Percentiles rank a stretch among this genome's conserved stretches.
Conservation (phyloP, 2,888 invertebrate species). For the Coecobrya sp. region DNA sequence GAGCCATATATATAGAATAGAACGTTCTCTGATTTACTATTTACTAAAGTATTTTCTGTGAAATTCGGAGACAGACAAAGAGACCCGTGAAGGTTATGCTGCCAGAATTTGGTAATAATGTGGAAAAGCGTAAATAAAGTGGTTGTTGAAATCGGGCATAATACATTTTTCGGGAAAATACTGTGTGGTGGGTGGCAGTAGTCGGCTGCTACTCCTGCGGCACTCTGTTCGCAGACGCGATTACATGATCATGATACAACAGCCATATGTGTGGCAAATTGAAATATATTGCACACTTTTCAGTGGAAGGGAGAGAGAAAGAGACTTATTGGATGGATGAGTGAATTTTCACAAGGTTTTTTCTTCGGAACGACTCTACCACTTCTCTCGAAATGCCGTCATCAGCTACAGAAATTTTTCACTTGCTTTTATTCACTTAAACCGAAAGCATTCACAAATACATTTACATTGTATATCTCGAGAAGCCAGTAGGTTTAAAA, state of each 20-base stretch:
- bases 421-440: neutral
- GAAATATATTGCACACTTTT: neutral
- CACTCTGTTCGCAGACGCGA: neutral
- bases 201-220: neutral
- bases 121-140: neutral
- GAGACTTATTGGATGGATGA: slow-evolving; percentile 31
- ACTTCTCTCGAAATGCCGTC: slow-evolving; percentile 28
- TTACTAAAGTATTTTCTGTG: neutral
- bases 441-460: neutral
- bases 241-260: neutral
- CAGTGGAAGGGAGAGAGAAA: neutral
- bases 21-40: too few relatives aligned
- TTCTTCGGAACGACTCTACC: neutral
- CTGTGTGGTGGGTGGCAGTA: neutral
- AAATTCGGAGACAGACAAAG: neutral
- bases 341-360: slow-evolving; percentile 61
- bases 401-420: neutral
- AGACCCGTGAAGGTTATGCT: neutral
- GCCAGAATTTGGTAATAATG: neutral
- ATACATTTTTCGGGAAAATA: neutral
- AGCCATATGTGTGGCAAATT: neutral
- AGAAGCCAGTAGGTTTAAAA: neutral
- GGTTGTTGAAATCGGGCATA: neutral
- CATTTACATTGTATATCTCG: neutral
- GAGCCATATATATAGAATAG: neutral